A percentile compares a stretch with the other conserved stretches of the same genome.
Evolutionary conservation across 2,888 invertebrate genomes (phyloP).

Genomic region (Meiosimyza decipiens): DNA sequence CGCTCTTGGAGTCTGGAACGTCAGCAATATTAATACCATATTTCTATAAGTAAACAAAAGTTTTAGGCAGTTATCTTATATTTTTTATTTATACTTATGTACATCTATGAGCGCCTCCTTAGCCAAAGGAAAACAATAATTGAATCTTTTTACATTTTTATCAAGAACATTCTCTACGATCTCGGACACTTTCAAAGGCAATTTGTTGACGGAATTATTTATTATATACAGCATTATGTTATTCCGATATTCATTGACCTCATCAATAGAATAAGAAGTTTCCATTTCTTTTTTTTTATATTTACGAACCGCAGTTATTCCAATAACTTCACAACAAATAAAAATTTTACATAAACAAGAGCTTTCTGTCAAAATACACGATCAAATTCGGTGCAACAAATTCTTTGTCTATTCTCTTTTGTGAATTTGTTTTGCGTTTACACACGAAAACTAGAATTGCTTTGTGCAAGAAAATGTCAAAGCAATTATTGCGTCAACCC

Average conservation of each 20-base stretch:
- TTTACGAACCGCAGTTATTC: too few species aligned
- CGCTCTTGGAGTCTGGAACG: constrained; percentile 48
- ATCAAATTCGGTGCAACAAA: too few species aligned
- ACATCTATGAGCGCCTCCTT: constrained; percentile 46
- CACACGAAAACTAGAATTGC: too few species aligned
- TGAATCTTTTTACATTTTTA: constrained; percentile 43
- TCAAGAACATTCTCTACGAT: constrained; percentile 44
- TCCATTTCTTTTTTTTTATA: constrained; percentile 34
- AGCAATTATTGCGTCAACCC: too few species aligned
- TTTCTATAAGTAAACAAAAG: constrained; percentile 42
- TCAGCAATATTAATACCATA: constrained; percentile 50
- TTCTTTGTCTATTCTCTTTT: too few species aligned
- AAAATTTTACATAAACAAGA: neutral
- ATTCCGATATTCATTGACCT: constrained; percentile 44
- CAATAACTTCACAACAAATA: too few species aligned
- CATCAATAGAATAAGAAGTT: constrained; percentile 38
- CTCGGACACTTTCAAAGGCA: constrained; percentile 51
- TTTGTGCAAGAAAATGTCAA: too few species aligned
- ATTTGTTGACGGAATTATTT: constrained; percentile 50
- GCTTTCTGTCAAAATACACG: too few species aligned
- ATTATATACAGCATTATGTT: constrained; percentile 50
- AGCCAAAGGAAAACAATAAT: constrained; percentile 42
- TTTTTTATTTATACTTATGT: constrained; percentile 1
- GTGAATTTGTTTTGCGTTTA: too few species aligned
- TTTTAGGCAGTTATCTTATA: neutral